Percentiles rank a stretch among this genome's conserved stretches.
These are phyloP conservation scores for Tragelaphus buxtoni DNA, from an alignment of 2,113 vertebrate genomes.

Conservation along the genomic window DNA sequence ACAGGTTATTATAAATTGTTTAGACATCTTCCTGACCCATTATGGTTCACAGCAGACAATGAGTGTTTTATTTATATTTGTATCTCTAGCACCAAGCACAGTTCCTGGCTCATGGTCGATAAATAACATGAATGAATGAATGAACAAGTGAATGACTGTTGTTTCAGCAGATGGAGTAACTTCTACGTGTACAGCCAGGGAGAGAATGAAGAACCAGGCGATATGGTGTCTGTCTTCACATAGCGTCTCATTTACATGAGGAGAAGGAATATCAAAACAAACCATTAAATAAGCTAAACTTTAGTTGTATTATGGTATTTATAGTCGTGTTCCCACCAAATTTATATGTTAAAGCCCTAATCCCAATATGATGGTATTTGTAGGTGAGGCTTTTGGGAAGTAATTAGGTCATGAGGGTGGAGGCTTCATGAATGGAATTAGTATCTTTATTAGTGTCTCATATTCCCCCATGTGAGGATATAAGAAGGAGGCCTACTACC, in stretches of 20 bases:
- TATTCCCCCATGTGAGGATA: neutral
- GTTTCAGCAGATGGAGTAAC: neutral
- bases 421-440: neutral
- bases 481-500: neutral
- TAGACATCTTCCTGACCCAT: neutral
- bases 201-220: neutral
- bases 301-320: neutral
- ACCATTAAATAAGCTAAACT: neutral
- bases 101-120: neutral
- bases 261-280: neutral
- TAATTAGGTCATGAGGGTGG: neutral
- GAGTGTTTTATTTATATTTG: neutral
- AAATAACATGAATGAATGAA: neutral
- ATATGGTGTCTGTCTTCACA: neutral
- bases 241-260: neutral
- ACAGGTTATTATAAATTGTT: neutral
- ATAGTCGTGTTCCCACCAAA: neutral
- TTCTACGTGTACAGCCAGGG: neutral
- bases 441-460: neutral
- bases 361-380: neutral
- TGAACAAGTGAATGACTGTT: neutral
- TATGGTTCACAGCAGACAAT: neutral
- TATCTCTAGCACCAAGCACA: neutral
- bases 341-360: neutral
- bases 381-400: neutral